Percentiles rank a stretch among this genome's conserved stretches.
Evolutionary conservation across 2,888 invertebrate species (phyloP).

Genomic region (Stenolophus ochropezus): DNA sequence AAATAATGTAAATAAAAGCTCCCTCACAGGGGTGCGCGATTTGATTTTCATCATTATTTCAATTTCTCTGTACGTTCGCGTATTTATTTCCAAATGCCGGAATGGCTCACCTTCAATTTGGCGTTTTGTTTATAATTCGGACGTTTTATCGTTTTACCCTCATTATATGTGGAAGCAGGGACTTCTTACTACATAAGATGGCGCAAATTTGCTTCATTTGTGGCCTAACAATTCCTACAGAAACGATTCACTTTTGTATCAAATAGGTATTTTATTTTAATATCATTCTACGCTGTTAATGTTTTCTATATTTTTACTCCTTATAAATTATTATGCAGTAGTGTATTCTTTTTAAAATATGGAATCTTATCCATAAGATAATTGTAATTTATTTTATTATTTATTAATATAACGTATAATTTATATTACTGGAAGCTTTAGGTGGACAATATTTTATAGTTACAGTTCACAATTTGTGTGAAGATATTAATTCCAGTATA

Average conservation of each 20-base stretch:
- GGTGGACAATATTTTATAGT: too few relatives aligned
- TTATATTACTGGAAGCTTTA: too few relatives aligned
- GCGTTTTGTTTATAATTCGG: slow-evolving; percentile 47
- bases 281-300: too few relatives aligned
- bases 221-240: neutral
- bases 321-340: too few relatives aligned
- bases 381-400: too few relatives aligned
- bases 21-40: slow-evolving; percentile 38
- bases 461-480: too few relatives aligned
- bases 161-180: slow-evolving; percentile 34
- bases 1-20: slow-evolving; percentile 57
- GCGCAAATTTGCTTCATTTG: neutral
- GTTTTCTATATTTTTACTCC: too few relatives aligned
- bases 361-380: too few relatives aligned
- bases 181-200: neutral
- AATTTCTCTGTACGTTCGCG: slow-evolving; percentile 64
- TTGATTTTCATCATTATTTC: slow-evolving; percentile 65
- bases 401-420: too few relatives aligned
- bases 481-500: too few relatives aligned
- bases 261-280: neutral
- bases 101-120: slow-evolving; percentile 49
- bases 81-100: slow-evolving; percentile 38
- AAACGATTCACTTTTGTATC: neutral
- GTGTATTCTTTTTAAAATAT: too few relatives aligned
- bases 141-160: slow-evolving; percentile 45